Evolutionary conservation across 2,113 vertebrate species (phyloP), one percentile per base, ranked within the genome.

Genomic region (Genyomyrus donnyi): DNA sequence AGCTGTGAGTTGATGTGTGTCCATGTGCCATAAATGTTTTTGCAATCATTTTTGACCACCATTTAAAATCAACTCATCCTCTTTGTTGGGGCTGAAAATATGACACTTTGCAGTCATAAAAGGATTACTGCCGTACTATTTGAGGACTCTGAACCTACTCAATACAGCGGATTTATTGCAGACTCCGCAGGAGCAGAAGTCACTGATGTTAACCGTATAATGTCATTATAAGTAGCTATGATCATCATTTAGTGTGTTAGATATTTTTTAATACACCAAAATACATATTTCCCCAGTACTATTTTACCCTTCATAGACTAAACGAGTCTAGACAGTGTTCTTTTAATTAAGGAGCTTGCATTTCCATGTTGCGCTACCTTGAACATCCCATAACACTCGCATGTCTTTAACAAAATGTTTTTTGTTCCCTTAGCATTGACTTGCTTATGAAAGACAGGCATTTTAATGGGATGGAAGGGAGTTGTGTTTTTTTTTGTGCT

Each of bases 321-420:
- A 93, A 91, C 89, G 91, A 89, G 88, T 92, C 87, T 91, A 89
- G 87, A 94, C 92, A 90, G 92, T 92, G 92, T 93, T 94, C 92
- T 94, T 94, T 95, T 95, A 94, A 92, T 91, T 94, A 94, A 93
- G 93, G 90, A 91, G 92, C 92, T 90, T 91, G 87, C 91, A 92
- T 88, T 85, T 90, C 91, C 91, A 94, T 88, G 92, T 92, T 94
- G 88, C 90, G 89, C 93, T 92, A 91, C 93, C 93, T 93, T 92
- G 84, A 80, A 80, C 74, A 39, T 80, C 74, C 5, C 35, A 19
- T 80, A 42, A 35, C 15, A 80, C 35, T 19, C 74, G 2, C 74
- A 80, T 80, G 74, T 42, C 74, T 80, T 80, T 39, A 80, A 80
- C 62, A 70, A 70, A 70, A 70, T 70, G 45, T 85, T 48, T 85